Evolutionary conservation across 2,888 invertebrate genomes (phyloP).

Genomic region (Pimpla rufipes): DNA sequence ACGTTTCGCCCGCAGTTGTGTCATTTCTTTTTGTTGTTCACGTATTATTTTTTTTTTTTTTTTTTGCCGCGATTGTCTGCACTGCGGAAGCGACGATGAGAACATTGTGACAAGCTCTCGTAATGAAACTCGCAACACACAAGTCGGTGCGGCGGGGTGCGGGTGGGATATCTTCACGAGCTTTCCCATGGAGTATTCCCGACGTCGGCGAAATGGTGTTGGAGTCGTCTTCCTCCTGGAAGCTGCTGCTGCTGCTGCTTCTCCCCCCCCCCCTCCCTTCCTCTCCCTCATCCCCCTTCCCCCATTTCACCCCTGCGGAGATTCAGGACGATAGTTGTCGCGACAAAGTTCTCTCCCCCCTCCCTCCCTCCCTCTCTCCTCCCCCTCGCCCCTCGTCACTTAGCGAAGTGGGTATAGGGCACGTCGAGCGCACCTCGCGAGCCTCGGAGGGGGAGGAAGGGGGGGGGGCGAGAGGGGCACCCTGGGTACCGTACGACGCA

Average conservation of each 20-base stretch:
- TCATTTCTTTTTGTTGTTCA: not conserved
- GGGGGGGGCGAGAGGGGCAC: no score
- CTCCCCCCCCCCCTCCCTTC: slow-evolving; percentile 12
- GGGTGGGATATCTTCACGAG: slow-evolving; percentile 45
- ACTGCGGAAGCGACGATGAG: slow-evolving; percentile 14
- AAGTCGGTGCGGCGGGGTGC: not conserved
- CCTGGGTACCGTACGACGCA: slow-evolving; percentile 41
- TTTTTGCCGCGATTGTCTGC: slow-evolving; percentile 31
- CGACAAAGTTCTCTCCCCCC: slow-evolving; percentile 62
- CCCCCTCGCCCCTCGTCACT: slow-evolving; percentile 42
- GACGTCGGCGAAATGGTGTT: slow-evolving; percentile 15
- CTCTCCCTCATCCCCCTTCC: no score
- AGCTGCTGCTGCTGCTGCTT: slow-evolving; percentile 22
- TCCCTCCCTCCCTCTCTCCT: slow-evolving; percentile 40
- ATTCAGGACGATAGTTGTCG: slow-evolving; percentile 66
- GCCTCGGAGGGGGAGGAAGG: slow-evolving; percentile 42
- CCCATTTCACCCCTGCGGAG: slow-evolving; percentile 26
- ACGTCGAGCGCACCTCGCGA: slow-evolving; percentile 31
- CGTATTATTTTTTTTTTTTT: slow-evolving; percentile 7
- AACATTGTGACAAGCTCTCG: slow-evolving; percentile 39
- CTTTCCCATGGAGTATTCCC: slow-evolving; percentile 15
- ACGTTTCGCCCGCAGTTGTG: not conserved
- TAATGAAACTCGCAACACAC: slow-evolving; percentile 52
- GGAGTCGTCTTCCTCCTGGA: slow-evolving; percentile 33
- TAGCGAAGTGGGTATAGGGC: slow-evolving; percentile 49